phyloP scores from a whole-genome alignment of 2,797 vertebrate genomes.

The Liasis olivaceus region DNA sequence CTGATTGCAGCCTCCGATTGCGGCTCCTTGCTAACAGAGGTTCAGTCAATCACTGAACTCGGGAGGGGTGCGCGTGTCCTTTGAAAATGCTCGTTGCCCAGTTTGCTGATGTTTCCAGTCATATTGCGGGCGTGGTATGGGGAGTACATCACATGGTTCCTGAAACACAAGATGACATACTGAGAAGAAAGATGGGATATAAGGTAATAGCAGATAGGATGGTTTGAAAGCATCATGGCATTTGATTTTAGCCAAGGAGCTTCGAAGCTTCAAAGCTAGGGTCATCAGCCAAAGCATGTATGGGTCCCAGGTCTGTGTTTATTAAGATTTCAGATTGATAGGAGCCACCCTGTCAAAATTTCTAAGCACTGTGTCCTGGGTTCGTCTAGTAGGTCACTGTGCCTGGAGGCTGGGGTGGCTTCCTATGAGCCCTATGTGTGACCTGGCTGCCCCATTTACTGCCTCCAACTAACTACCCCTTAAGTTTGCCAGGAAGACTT shows the following conservation, averaged over 20 bases:
- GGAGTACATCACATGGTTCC: too few species aligned
- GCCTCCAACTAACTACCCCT: not conserved
- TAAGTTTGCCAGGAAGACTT: not conserved
- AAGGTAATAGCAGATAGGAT: too few species aligned
- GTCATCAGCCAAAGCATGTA: not conserved
- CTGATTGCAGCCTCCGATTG: too few species aligned
- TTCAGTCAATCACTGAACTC: too few species aligned
- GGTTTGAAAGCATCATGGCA: too few species aligned
- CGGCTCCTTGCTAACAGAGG: too few species aligned
- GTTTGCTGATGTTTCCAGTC: too few species aligned
- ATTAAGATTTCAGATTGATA: not conserved
- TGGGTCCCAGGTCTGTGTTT: not conserved
- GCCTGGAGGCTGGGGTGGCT: not conserved
- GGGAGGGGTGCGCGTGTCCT: too few species aligned
- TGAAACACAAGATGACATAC: too few species aligned
- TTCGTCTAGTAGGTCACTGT: not conserved
- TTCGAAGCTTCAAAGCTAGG: not conserved
- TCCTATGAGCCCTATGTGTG: not conserved
- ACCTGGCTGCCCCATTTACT: not conserved
- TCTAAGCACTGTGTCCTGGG: not conserved
- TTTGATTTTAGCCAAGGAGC: not conserved
- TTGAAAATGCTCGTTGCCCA: too few species aligned
- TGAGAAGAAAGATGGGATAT: too few species aligned
- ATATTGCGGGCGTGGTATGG: too few species aligned
- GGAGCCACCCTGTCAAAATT: not conserved